phyloP scores from a whole-genome alignment of 23 tunicate species.

The Trididemnum miniatum region DNA sequence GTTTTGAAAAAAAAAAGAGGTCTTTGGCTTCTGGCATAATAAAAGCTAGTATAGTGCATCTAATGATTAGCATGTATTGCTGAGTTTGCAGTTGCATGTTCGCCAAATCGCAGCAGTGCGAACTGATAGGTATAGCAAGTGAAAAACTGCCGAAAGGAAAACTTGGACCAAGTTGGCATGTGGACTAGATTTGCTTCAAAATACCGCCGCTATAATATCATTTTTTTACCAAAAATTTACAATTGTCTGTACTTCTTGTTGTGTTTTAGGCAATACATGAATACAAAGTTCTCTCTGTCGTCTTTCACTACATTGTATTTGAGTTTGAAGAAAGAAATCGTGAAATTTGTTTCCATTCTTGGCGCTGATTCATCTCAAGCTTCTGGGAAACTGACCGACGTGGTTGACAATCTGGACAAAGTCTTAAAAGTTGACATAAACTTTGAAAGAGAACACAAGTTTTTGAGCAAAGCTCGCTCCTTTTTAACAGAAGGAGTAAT shows the following conservation, averaged over 20 bases:
- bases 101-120: too few relatives aligned
- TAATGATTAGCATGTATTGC: too few relatives aligned
- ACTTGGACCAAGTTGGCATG: too few relatives aligned
- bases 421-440: not conserved
- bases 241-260: not conserved
- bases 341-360: not conserved
- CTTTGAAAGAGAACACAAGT: slow-evolving; percentile 14
- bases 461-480: slow-evolving; percentile 4
- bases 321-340: slow-evolving; percentile 9
- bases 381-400: not conserved
- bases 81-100: too few relatives aligned
- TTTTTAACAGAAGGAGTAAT: not conserved
- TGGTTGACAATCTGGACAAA: slow-evolving; percentile 23
- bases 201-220: too few relatives aligned
- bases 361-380: not conserved
- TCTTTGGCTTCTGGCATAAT: too few relatives aligned
- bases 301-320: slow-evolving; percentile 19
- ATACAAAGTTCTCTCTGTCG: slow-evolving; percentile 15
- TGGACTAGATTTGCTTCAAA: too few relatives aligned
- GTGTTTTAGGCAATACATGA: slow-evolving; percentile 14
- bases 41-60: too few relatives aligned
- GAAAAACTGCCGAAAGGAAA: too few relatives aligned
- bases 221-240: too few relatives aligned
- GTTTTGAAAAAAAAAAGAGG: too few relatives aligned
- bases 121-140: too few relatives aligned